Evolutionary conservation across 1,140 invertebrate genomes (phyloP).

Genomic region (Drosophila parvula): DNA sequence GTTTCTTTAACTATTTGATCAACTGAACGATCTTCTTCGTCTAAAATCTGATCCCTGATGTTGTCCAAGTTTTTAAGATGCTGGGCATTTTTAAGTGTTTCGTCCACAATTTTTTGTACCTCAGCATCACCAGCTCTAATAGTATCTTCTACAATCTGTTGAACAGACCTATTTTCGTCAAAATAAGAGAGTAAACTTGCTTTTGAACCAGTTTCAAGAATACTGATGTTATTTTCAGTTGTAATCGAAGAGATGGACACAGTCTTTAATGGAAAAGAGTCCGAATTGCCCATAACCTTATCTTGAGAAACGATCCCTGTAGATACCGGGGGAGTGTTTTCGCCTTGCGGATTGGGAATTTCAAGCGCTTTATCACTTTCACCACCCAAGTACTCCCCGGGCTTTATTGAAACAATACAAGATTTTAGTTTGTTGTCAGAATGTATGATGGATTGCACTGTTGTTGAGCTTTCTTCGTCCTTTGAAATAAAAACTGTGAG

Average conservation of each 20-base stretch:
- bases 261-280: no score
- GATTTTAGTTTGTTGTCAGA: no score
- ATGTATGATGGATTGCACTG: no score
- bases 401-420: neutral
- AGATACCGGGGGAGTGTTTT: no score
- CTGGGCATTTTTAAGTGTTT: slow-evolving; percentile 56
- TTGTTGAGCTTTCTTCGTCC: neutral
- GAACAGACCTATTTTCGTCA: slow-evolving; percentile 56
- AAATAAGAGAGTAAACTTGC: slow-evolving; percentile 1
- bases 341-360: no score
- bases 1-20: slow-evolving; percentile 70
- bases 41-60: neutral
- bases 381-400: no score
- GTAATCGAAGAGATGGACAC: neutral
- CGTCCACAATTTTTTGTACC: slow-evolving; percentile 64
- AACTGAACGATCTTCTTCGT: slow-evolving; percentile 42
- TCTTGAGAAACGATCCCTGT: no score
- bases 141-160: slow-evolving; percentile 75
- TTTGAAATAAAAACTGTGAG: no score
- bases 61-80: slow-evolving; percentile 10
- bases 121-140: slow-evolving; percentile 66
- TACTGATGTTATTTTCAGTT: neutral
- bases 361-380: no score
- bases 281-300: no score
- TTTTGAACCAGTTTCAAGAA: neutral